These are phyloP conservation scores for Bagarius yarrelli DNA, from an alignment of 2,113 vertebrate species.

Conservation along the genomic window DNA sequence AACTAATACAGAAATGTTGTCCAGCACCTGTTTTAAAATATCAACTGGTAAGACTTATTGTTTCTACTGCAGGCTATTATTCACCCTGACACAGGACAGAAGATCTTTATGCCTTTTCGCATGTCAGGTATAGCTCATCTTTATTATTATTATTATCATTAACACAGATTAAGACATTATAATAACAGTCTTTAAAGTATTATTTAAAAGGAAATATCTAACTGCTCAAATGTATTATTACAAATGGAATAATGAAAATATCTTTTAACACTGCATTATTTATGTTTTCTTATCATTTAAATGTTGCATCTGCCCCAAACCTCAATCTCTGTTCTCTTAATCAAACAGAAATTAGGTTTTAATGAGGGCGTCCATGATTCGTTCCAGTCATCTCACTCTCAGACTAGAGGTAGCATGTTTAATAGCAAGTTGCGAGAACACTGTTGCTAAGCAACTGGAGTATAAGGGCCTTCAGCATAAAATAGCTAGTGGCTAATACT, in stretches of 20 bases:
- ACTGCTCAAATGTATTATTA: too few species aligned
- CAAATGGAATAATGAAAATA: neutral
- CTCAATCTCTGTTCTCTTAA: neutral
- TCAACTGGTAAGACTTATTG: slow-evolving; percentile 44
- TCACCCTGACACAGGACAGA: slow-evolving; percentile 96
- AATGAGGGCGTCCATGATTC: neutral
- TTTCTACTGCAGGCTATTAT: slow-evolving; percentile 86
- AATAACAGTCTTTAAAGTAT: neutral
- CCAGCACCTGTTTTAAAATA: neutral
- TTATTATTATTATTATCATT: neutral
- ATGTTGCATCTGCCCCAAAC: neutral
- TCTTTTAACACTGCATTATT: neutral
- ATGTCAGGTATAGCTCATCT: slow-evolving; percentile 86
- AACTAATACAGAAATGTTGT: neutral
- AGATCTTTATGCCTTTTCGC: slow-evolving; percentile 99
- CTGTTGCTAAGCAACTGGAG: slow-evolving; percentile 19
- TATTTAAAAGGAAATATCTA: neutral
- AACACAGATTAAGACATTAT: neutral
- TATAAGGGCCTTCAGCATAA: neutral
- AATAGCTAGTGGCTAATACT: neutral
- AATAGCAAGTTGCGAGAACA: slow-evolving; percentile 1
- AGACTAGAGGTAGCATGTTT: neutral
- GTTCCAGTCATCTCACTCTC: neutral
- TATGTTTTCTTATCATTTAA: neutral
- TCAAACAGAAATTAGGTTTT: neutral